Base-by-base conservation (phyloP, 2,888 invertebrate genomes). In the Eurois occulta region DNA sequence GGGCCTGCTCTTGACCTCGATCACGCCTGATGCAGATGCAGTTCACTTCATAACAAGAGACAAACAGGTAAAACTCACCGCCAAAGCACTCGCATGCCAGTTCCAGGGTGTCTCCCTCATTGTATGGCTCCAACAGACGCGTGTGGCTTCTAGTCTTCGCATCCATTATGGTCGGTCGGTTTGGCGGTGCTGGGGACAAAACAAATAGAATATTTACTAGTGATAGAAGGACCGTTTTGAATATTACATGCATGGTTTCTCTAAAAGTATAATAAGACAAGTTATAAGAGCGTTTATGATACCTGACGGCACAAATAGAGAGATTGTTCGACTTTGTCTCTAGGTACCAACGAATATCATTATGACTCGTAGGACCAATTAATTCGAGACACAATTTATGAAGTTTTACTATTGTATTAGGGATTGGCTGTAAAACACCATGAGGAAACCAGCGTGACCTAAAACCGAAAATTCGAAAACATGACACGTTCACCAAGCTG, bases 51-150 rank as follows among this genome's bases (percentile, higher is more conserved):
- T 13, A 43, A 10, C 16, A 1, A 52, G 2, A 52, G 2, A 43
- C 41, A 0, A 35, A 7, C 0, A 64, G 32, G 2, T 24, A 13
- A 5, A 11, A 43, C 90, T 91, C 96, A 98, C 98, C 98, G 94
- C 98, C 98, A 81, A 97, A 97, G 35, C 98, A 98, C 96, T 98
- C 98, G 93, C 98, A 99, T 90, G 98, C 97, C 75, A 99, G 97
- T 89, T 98, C 97, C 80, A 99, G 97, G 90, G 98, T 98, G 88
- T 98, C 98, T 75, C 98, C 99, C 95, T 99, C 99, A 92, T 98
- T 98, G 95, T 98, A 99, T 4, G 98, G 98, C 93, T 98, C 98
- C 91, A 98, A 97, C 82, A 98, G 96, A 85, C 97, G 97, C 80
- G 98, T 97, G 92, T 97, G 97, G 91, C 98, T 98, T 87, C 98